A percentile compares a stretch with the other conserved stretches of the same genome.
These are phyloP conservation scores for Grammomys surdaster DNA, from an alignment of 2,113 vertebrate genomes.

Conservation along the genomic window DNA sequence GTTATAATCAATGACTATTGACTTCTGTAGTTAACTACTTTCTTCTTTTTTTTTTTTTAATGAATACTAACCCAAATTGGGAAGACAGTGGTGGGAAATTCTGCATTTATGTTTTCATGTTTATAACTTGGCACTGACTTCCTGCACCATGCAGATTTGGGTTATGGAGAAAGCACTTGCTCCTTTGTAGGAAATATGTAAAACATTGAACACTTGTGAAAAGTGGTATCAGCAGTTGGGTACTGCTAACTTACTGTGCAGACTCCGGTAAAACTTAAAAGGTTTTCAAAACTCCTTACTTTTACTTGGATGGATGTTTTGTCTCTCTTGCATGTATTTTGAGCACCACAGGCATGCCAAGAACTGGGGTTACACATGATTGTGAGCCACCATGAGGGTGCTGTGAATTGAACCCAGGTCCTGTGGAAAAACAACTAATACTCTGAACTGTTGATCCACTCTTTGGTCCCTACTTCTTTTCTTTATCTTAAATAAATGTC, in stretches of 20 bases:
- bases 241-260: neutral
- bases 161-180: no score
- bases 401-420: neutral
- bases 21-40: neutral
- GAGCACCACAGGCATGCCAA: neutral
- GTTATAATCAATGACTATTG: neutral
- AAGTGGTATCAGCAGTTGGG: neutral
- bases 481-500: neutral
- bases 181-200: neutral
- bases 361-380: neutral
- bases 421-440: neutral
- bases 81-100: neutral
- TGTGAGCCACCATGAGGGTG: neutral
- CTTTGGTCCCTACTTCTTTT: neutral
- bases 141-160: neutral
- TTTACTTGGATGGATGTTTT: neutral
- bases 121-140: neutral
- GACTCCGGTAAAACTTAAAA: neutral
- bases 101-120: neutral
- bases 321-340: neutral
- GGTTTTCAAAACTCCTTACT: neutral
- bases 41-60: neutral
- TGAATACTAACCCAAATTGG: neutral
- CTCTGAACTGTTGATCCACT: neutral
- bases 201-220: neutral